Evolutionary conservation across 2,888 invertebrate species (phyloP).

Genomic region (Patella pellucida): DNA sequence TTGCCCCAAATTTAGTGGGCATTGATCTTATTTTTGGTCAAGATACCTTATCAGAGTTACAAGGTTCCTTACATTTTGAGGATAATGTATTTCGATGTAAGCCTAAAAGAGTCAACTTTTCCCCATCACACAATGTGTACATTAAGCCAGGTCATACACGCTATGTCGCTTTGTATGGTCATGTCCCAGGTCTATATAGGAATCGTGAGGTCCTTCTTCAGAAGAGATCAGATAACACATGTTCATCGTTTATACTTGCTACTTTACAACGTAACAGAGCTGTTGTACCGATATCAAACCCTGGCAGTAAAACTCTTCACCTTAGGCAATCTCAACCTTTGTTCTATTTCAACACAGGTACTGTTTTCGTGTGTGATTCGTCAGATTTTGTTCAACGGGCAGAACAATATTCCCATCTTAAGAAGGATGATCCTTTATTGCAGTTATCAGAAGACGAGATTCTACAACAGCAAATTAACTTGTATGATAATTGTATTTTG

Average conservation of each 20-base stretch:
- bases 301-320: not conserved
- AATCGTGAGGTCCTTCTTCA: no score
- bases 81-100: not conserved
- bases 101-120: not conserved
- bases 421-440: no score
- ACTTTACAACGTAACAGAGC: not conserved
- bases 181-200: no score
- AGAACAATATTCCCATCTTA: no score
- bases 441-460: no score
- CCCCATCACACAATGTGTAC: not conserved
- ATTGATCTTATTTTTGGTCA: constrained; percentile 1
- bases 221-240: no score
- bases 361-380: no score
- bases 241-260: not conserved
- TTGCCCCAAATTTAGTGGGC: not conserved
- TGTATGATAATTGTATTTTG: no score
- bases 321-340: not conserved
- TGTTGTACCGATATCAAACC: not conserved
- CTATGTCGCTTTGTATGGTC: no score
- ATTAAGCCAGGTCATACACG: not conserved
- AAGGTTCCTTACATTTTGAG: not conserved
- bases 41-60: not conserved
- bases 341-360: not conserved
- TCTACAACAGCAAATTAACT: no score
- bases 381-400: no score